Evolutionary conservation across 2,113 vertebrate genomes (phyloP).

Genomic region (Coptodon bakossiorum): DNA sequence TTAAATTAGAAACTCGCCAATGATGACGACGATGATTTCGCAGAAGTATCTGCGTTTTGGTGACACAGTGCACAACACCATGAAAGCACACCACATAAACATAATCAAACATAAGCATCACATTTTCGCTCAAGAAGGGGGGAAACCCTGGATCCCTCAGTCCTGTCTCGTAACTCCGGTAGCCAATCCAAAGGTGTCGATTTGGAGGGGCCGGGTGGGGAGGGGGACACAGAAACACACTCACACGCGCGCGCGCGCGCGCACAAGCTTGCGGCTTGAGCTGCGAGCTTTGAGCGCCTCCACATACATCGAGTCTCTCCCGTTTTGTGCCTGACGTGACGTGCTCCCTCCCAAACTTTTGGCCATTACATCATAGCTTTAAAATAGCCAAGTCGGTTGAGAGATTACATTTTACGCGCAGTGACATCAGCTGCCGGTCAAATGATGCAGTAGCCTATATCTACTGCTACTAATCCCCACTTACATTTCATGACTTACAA

Average conservation of each 20-base stretch:
- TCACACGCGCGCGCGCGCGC: not conserved
- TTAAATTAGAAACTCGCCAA: not conserved
- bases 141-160: conserved; percentile 45
- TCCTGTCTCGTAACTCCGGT: conserved; percentile 45
- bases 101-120: not conserved
- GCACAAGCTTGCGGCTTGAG: conserved; percentile 27
- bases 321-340: conserved; percentile 44
- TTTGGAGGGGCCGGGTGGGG: not conserved
- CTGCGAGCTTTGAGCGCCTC: conserved; percentile 21
- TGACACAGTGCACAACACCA: not conserved
- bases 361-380: conserved; percentile 73
- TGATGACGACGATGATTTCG: not conserved
- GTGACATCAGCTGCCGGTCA: conserved; percentile 66
- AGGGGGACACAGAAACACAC: not conserved
- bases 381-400: conserved; percentile 63
- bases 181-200: conserved; percentile 55
- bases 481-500: not conserved
- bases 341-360: conserved; percentile 66
- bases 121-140: conserved; percentile 12
- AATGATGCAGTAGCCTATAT: conserved; percentile 38
- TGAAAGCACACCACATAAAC: not conserved
- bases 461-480: not conserved
- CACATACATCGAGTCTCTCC: conserved; percentile 5
- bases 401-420: conserved; percentile 66
- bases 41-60: not conserved